Evolutionary conservation across 2,797 vertebrate species (phyloP).

Genomic region (Smutsia gigantea): DNA sequence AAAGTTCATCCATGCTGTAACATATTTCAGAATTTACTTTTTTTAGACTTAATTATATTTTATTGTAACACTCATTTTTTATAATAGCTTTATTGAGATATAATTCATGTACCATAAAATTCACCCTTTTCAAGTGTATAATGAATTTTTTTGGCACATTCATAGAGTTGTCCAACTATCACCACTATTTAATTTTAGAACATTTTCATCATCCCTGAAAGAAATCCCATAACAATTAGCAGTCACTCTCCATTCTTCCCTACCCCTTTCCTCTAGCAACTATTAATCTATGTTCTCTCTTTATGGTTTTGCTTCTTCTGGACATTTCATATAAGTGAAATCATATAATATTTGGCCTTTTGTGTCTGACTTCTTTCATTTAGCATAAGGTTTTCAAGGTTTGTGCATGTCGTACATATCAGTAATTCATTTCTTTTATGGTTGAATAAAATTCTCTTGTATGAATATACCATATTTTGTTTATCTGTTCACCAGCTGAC

Average conservation of each 20-base stretch:
- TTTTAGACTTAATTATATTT: neutral
- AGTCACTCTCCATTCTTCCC: neutral
- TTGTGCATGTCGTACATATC: neutral
- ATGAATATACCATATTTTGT: neutral
- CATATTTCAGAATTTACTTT: neutral
- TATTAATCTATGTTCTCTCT: neutral
- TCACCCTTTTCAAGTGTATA: neutral
- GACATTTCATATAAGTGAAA: neutral
- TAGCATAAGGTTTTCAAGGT: neutral
- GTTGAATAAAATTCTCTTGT: neutral
- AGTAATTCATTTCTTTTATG: neutral
- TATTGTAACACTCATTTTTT: neutral
- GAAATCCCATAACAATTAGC: neutral
- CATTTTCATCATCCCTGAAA: neutral
- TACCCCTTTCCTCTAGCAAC: neutral
- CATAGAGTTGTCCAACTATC: neutral
- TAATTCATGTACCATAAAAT: neutral
- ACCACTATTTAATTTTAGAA: neutral
- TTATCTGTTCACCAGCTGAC: neutral
- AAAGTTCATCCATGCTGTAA: neutral
- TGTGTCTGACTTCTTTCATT: neutral
- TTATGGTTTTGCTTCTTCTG: neutral
- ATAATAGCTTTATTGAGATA: neutral
- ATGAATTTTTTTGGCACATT: neutral
- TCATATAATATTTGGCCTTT: neutral